Percentiles rank a stretch among this genome's conserved stretches.
Conservation (phyloP, 2,797 vertebrate species). For the Neopelma chrysocephalum region DNA sequence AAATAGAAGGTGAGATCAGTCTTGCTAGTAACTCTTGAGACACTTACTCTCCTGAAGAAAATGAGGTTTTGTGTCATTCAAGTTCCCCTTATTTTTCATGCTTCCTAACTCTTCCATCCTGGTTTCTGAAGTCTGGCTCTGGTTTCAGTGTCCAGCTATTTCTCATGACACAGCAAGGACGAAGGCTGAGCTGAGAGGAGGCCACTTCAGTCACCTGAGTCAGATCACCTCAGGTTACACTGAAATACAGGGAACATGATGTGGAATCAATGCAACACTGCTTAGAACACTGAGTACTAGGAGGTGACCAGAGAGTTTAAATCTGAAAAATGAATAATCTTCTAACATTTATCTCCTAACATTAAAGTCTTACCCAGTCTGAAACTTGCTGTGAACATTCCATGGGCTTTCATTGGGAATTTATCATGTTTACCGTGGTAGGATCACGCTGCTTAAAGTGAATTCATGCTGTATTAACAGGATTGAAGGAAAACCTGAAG, state of each 20-base stretch:
- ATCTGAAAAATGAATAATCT: background rate
- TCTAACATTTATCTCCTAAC: background rate
- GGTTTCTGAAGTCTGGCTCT: background rate
- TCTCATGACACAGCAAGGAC: constrained; percentile 37
- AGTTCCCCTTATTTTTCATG: background rate
- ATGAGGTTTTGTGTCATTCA: background rate
- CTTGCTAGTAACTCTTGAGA: background rate
- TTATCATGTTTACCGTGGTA: background rate
- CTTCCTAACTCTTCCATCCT: background rate
- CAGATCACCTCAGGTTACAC: constrained; percentile 19
- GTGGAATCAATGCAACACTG: background rate
- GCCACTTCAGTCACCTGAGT: constrained; percentile 17
- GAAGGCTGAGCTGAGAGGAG: background rate
- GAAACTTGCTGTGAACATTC: background rate
- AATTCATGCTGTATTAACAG: background rate
- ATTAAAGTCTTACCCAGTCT: background rate
- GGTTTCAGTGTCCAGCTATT: background rate
- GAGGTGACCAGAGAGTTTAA: background rate
- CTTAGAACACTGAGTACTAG: constrained; percentile 41
- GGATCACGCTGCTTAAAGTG: background rate
- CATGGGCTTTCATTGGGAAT: background rate
- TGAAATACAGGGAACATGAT: background rate
- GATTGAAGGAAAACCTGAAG: background rate
- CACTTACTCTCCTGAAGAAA: background rate
- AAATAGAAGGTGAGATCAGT: background rate